These are phyloP conservation scores for Echinometra lucunter DNA, from an alignment of 53 echinoderm and acorn worm genomes.

Conservation along the genomic window DNA sequence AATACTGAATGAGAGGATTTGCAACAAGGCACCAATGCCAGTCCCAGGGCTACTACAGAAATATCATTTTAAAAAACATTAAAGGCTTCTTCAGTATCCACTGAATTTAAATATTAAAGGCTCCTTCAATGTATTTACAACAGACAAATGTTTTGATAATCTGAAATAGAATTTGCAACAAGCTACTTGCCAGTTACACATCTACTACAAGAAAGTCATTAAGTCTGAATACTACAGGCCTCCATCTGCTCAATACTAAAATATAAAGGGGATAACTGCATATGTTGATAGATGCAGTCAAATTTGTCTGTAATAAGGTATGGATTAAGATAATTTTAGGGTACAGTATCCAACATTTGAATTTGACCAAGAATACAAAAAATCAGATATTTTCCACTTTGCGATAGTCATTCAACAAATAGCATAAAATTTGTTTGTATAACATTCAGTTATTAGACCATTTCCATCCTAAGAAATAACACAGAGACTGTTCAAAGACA, in stretches of 20 bases:
- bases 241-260: too few species aligned
- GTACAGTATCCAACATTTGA: background rate
- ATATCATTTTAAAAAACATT: background rate
- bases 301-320: background rate
- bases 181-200: background rate
- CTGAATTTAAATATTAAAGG: background rate
- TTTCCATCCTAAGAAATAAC: too few species aligned
- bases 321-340: background rate
- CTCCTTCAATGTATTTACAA: background rate
- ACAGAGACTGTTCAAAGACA: too few species aligned
- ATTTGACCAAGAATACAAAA: background rate
- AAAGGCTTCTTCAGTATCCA: too few species aligned
- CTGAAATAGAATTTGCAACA: constrained; percentile 13
- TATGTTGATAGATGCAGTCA: background rate
- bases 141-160: constrained; percentile 16
- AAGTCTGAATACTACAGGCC: background rate
- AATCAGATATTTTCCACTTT: too few species aligned
- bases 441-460: too few species aligned
- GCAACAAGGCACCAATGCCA: background rate
- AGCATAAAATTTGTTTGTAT: too few species aligned
- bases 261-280: too few species aligned
- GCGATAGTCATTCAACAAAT: too few species aligned
- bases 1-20: constrained; percentile 41
- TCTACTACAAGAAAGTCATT: background rate
- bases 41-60: background rate